These are phyloP conservation scores for Melanargia galathea DNA, from an alignment of 2,888 invertebrate species.

Conservation along the genomic window DNA sequence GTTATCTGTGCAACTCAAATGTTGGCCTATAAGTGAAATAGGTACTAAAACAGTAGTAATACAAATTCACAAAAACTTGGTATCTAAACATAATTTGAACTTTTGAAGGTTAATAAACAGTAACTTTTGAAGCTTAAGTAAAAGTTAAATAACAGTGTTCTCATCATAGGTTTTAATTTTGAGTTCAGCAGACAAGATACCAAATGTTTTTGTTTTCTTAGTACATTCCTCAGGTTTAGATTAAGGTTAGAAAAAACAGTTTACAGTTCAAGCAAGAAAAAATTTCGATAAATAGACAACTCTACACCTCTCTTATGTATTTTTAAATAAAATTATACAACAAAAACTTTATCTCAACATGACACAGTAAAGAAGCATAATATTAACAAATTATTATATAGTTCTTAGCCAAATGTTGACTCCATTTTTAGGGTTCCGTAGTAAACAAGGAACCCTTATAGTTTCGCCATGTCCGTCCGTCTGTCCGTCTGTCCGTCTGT, in stretches of 20 bases:
- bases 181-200: too few species aligned
- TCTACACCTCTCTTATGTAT: constrained; percentile 40
- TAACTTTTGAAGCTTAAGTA: too few species aligned
- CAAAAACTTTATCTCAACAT: constrained; percentile 37
- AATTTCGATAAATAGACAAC: constrained; percentile 31
- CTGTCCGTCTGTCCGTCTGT: too few species aligned
- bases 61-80: too few species aligned
- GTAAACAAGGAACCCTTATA: too few species aligned
- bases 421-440: too few species aligned
- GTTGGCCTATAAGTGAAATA: neutral
- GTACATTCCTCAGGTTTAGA: constrained; percentile 36
- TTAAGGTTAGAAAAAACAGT: constrained; percentile 35
- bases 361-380: constrained; percentile 40
- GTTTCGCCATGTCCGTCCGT: too few species aligned
- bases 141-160: too few species aligned
- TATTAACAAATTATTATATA: constrained; percentile 51
- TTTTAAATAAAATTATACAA: constrained; percentile 34
- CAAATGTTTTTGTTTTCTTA: constrained; percentile 6
- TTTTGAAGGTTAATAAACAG: too few species aligned
- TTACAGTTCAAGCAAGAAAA: constrained; percentile 28
- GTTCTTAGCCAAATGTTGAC: constrained; percentile 74
- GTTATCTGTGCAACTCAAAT: neutral
- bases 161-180: too few species aligned
- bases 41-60: neutral
- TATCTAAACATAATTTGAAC: too few species aligned